Base-by-base conservation (phyloP, 2,888 invertebrate species). In the Corbicula japonica region DNA sequence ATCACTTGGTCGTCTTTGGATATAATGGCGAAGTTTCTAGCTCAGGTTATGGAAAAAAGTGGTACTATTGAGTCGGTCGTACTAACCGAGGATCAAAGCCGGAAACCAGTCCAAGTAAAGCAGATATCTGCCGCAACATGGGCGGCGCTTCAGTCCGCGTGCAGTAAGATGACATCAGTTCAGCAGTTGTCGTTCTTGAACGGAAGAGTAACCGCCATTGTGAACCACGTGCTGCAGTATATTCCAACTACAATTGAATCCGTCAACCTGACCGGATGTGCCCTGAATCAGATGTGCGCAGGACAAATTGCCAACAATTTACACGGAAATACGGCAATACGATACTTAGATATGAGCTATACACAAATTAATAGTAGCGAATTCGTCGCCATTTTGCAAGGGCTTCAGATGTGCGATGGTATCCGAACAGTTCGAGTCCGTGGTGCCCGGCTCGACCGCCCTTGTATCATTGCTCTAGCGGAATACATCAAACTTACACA, bases 351-450 rank as follows among this genome's bases (percentile, higher is more conserved):
- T 41, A 81, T 91, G 58, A 83, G 86, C n/a, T 70, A 86, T 28
- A 84, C 88, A 8, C 72, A 83, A 41, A 74, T 90, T 21, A 82
- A 81, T 21, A 84, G 87, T 34, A 86, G 88, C 2, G 90, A 89
- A 48, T 86, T 91, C 32, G 85, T 88, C 3, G 83, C 88, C n/a
- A 77, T 91, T 26, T 76, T 89, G 21, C 87, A 89, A 46, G 91
- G 91, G 0, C 79, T 92, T 54, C 88, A 89, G 48, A 81, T 88
- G 54, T 89, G 87, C 58, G 78, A 80, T 15, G 82, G 89, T 0
- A 84, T 91, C n/a, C 54, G 73, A 1, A 98, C 98, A 92, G 94
- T 99, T 75, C 98, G 98, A 93, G 94, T 99, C 82, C 98, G 99
- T 2, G 99, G 99, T 94, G 98, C 98, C 95, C 98, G 98, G 84